Base-by-base conservation (phyloP, 2,797 vertebrate species). In the Erithacus rubecula region DNA sequence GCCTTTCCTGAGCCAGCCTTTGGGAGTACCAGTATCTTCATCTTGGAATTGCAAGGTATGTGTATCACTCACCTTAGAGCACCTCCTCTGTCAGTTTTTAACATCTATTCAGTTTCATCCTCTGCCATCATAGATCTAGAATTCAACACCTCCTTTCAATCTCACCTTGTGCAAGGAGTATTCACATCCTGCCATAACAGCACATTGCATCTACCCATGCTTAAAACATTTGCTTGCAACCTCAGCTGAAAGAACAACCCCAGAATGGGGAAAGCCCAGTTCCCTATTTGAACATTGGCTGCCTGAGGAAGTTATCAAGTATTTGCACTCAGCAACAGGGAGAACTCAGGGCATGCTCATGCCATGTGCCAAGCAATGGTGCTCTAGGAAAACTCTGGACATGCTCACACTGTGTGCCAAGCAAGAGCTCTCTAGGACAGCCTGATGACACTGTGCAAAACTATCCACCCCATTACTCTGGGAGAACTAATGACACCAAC, bases 381-480 rank as follows among this genome's bases (percentile, higher is more conserved):
- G 0, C 23, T 22, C 36, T 46, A 72, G 47, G 39, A 76, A 81
- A 55, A 51, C 56, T 47, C 7, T 0, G 56, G 27, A 78, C 2
- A 2, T 21, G 7, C 36, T 53, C 65, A 68, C 32, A 26, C 10
- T n/a, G 22, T 0, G 0, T 20, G 30, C 34, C 60, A 85, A 49
- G 22, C 34, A 64, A 64, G 21, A 85, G 82, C 0, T 2, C 23
- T 21, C 43, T 68, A 17, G 0, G 0, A 62, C 30, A 76, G 59
- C 29, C 39, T 15, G 2, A 46, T 0, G 1, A 37, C 1, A 1
- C 41, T 21, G 32, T 3, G 26, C 41, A 76, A 30, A 51, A 37
- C 26, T 5, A 78, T 29, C 10, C 46, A 75, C 9, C 22, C 24
- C 32, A 18, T 12, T 21, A 36, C 29, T 49, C 53, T 18, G 23